Base-by-base conservation (phyloP, 1,140 invertebrate species). In the Vanessa tameamea region DNA sequence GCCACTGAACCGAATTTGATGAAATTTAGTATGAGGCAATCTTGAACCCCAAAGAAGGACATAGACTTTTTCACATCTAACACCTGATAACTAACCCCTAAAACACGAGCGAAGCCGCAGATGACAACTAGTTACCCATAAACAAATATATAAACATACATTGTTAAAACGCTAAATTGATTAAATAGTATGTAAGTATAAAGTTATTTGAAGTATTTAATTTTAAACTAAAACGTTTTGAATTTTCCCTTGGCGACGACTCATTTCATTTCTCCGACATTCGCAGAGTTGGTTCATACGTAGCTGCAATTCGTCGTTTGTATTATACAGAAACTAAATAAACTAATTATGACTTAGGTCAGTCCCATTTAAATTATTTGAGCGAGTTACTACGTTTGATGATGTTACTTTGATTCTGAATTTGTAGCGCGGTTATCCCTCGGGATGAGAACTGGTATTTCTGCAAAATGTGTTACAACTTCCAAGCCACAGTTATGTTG, bases 351-450 rank as follows among this genome's bases (percentile, higher is more conserved):
- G 48, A 14, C 37, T 51, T 53, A 73, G 72, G 66, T 69, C 57
- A 69, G 66, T 48, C 50, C 72, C 66, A 74, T 74, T 74, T 74
- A 74, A 69, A 74, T 74, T 74, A 74, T 73, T 69, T 64, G 57
- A 64, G 59, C 72, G 59, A 69, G 65, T 68, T 73, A 61, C 37
- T 64, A 31, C 66, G 43, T 61, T 69, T 74, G 72, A 74, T 69
- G 66, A 74, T 74, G 72, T 69, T 69, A 74, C 72, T 74, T 74
- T 74, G 66, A 73, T 73, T 73, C 57, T 64, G 72, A 74, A 64
- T 67, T 73, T 73, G 72, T 73, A 69, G 50, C 63, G 66, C 47
- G 72, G 55, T 69, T 53, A 59, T 64, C 72, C 72, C 72, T 23
- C 14, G 72, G 72, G 72, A 69, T 48, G 57, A 48, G 20, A 64